Evolutionary conservation across 2,888 invertebrate species (phyloP).

Genomic region (Agrenia bidenticulata): DNA sequence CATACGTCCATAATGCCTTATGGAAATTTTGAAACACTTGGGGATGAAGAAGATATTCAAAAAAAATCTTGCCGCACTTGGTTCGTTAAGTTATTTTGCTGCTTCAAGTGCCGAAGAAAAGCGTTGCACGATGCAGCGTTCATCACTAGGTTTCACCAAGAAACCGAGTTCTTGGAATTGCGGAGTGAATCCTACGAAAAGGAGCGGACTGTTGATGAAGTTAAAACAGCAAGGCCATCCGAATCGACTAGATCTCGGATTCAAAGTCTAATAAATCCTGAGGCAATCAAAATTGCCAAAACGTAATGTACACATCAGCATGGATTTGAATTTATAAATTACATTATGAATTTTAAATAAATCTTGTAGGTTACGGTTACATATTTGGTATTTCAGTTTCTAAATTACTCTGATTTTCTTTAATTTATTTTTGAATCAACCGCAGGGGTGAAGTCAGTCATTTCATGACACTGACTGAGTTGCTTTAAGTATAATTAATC

Average conservation of each 20-base stretch:
- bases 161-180: constrained; percentile 24
- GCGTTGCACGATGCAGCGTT: constrained; percentile 24
- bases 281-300: too few species aligned
- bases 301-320: too few species aligned
- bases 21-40: background rate
- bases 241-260: background rate
- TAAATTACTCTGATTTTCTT: too few species aligned
- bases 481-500: too few species aligned
- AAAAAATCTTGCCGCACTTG: background rate
- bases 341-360: too few species aligned
- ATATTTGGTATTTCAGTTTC: too few species aligned
- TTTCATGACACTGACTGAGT: too few species aligned
- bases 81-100: background rate
- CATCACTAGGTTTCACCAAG: constrained; percentile 19
- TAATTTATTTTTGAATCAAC: too few species aligned
- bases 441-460: too few species aligned
- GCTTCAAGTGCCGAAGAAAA: background rate
- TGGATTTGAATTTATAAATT: too few species aligned
- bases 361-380: too few species aligned
- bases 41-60: background rate
- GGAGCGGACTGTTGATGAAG: constrained; percentile 1
- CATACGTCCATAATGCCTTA: background rate
- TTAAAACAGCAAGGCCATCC: background rate
- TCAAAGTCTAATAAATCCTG: background rate
- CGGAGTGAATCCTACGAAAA: constrained; percentile 18